Conservation (phyloP, 2,113 vertebrate genomes). For the Pterocles orientalis region DNA sequence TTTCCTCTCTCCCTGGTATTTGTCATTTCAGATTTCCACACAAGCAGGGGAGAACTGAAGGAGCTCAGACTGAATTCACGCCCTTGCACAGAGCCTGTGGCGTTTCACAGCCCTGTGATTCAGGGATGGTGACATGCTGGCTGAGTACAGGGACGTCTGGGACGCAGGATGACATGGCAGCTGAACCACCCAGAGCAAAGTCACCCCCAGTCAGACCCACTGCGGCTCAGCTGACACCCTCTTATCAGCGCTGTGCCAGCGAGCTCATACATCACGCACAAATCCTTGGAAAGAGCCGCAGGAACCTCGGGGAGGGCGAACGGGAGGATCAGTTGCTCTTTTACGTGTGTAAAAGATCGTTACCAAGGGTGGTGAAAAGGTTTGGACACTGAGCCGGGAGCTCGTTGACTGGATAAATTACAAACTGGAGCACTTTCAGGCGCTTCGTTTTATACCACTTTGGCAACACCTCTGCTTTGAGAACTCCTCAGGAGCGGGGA, state of each 20-base stretch:
- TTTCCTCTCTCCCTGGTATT: background rate
- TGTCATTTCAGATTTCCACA: background rate
- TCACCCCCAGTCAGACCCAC: constrained; percentile 28
- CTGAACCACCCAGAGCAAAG: constrained; percentile 14
- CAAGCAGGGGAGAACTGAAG: background rate
- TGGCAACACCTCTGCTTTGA: background rate
- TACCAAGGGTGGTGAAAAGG: background rate
- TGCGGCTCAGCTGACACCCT: background rate
- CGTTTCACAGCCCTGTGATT: background rate
- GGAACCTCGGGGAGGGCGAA: background rate
- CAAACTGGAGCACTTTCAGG: background rate
- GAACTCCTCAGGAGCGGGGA: background rate
- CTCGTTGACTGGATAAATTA: background rate
- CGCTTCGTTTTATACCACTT: background rate
- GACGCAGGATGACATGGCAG: background rate
- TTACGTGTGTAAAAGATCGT: background rate
- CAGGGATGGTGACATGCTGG: background rate
- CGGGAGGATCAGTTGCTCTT: background rate
- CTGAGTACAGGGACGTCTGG: background rate
- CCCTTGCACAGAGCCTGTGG: rapidly evolving
- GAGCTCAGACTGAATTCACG: background rate
- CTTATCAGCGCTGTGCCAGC: background rate
- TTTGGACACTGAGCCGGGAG: background rate
- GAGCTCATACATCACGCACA: background rate
- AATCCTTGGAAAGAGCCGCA: background rate